Evolutionary conservation across 2,888 invertebrate genomes (phyloP), one percentile per base, ranked within the genome.

Genomic region (Diloba caeruleocephala): DNA sequence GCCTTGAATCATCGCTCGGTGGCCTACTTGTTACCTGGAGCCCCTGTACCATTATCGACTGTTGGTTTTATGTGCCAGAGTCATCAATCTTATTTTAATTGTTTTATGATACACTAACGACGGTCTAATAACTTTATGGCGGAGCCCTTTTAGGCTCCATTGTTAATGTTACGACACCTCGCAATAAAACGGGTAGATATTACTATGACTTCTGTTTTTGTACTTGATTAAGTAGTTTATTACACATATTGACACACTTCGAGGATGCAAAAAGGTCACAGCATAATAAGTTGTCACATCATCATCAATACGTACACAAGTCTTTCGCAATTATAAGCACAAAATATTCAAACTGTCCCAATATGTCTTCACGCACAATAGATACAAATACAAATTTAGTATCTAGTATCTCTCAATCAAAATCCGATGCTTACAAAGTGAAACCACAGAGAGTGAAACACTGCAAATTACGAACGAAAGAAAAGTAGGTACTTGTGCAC

Each of bases 71-170:
- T 78, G 71, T 73, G 78, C 71, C 59, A 77, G 76, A 81, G 80
- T 81, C 88, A 89, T 90, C 76, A 84, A 89, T 84, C 71, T 71
- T 76, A 71, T 72, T 78, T 77, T 81, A 80, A 87, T 88, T 78
- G 84, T 82, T 92, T 90, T 90, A 91, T 78, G 86, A 85, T 79
- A 74, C 71, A 64, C 76, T 76, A 79, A 83, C 78, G 74, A 85
- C 83, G 72, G 70, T 72, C 80, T 78, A 78, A 79, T 84, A 83
- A 79, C 81, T 92, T 92, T 93, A 93, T 92, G 92, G 92, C 79
- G 92, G 92, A 84, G 90, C 92, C 86, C 88, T 79, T 88, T 85
- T 84, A 74, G 87, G 87, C 82, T 87, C 88, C 92, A 93, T 92
- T 90, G 88, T 92, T 86, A 87, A 90, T 78, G 71, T 78, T 81